phyloP scores from a whole-genome alignment of 2,797 vertebrate species.

The Melanotaenia parkinsoni region DNA sequence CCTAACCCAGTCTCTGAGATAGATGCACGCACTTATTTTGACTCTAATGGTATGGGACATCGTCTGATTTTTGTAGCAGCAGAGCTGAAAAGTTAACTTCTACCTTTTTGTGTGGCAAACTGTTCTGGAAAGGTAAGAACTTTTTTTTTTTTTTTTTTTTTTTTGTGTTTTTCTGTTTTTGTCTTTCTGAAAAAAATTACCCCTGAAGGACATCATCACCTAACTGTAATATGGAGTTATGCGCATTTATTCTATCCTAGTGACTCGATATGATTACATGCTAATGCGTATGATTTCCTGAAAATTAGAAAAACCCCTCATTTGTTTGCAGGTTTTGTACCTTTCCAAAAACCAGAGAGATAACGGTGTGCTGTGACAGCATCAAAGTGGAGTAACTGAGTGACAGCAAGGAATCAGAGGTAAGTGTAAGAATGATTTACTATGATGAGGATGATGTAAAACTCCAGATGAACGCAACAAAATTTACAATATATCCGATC shows the following conservation, averaged over 20 bases:
- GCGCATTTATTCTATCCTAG: too few relatives aligned
- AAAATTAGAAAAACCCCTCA: neutral
- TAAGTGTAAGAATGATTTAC: neutral
- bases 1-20: neutral
- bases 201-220: neutral
- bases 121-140: slow-evolving; percentile 54
- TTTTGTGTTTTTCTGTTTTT: neutral
- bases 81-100: neutral
- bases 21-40: slow-evolving; percentile 7
- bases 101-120: neutral
- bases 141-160: neutral
- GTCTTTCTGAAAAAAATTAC: neutral
- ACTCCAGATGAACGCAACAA: neutral
- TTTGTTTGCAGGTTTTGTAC: neutral
- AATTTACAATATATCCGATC: neutral
- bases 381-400: neutral
- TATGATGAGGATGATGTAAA: neutral
- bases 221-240: too few relatives aligned
- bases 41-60: slow-evolving; percentile 18
- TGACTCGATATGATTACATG: too few relatives aligned
- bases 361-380: neutral
- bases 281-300: neutral
- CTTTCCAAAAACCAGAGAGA: slow-evolving; percentile 1
- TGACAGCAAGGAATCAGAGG: neutral
- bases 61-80: neutral